A percentile compares a stretch with the other conserved stretches of the same genome.
These are phyloP conservation scores for Noctilio leporinus DNA, from an alignment of 2,113 vertebrate species.

Conservation along the genomic window DNA sequence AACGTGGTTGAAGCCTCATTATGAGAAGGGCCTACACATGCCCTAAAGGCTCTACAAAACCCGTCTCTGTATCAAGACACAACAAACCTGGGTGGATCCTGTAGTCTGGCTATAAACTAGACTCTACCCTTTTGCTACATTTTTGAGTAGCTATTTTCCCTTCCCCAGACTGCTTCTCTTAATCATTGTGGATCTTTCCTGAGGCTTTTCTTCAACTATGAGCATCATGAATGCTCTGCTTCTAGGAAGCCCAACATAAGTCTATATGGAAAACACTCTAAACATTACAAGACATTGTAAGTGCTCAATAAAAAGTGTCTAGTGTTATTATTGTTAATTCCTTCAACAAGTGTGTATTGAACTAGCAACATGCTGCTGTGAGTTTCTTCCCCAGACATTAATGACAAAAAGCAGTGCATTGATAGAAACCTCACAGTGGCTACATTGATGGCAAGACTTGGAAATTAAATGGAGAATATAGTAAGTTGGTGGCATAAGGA, in stretches of 20 bases:
- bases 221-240: not conserved
- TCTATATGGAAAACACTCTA: not conserved
- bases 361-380: too few relatives aligned
- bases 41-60: not conserved
- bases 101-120: too few relatives aligned
- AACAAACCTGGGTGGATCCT: too few relatives aligned
- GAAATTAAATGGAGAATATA: not conserved
- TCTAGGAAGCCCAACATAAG: not conserved
- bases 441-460: not conserved
- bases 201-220: not conserved
- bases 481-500: not conserved
- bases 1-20: accelerated
- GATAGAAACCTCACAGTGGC: too few relatives aligned
- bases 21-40: not conserved
- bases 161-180: not conserved
- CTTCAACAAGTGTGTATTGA: not conserved
- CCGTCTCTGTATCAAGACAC: not conserved
- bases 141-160: not conserved
- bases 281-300: not conserved
- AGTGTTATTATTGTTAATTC: not conserved
- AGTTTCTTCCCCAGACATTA: not conserved
- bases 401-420: not conserved
- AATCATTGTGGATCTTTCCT: not conserved
- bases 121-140: too few relatives aligned
- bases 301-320: not conserved